Evolutionary conservation across 1,140 invertebrate species (phyloP).

Genomic region (Apis mellifera): Amel_HAv3.1 CM009946.2:7098001-7098500

Average conservation of each 20-base stretch:
- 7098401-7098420: no score
- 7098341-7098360: no score
- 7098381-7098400: no score
- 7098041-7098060: no score
- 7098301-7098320: constrained; percentile 10
- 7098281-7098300: constrained; percentile 42
- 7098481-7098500: background rate
- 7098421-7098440: constrained; percentile 6
- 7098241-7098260: no score
- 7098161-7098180: background rate
- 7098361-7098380: no score
- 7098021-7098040: no score
- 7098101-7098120: background rate
- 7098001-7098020: no score
- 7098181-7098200: background rate
- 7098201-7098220: background rate
- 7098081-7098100: no score
- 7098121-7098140: background rate
- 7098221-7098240: no score
- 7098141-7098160: background rate
- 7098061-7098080: no score
- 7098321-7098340: background rate
- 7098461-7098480: constrained; percentile 52
- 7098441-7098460: constrained; percentile 67
- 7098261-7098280: background rate